Conservation (phyloP, 2,113 vertebrate species). For the Pseudopodoces humilis region DNA sequence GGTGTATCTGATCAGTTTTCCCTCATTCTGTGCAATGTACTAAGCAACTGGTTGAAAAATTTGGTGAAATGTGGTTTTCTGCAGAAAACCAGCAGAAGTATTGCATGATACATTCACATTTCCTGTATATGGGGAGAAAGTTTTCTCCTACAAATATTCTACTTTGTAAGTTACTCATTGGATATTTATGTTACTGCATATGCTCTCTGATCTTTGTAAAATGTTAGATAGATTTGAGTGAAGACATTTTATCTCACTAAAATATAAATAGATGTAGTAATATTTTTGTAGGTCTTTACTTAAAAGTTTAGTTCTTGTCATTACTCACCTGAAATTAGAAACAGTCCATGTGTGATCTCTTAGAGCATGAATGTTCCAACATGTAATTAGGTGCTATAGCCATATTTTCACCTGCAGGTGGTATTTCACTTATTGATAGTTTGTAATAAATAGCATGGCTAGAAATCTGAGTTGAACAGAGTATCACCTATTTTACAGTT, state of each 20-base stretch:
- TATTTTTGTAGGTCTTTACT: neutral
- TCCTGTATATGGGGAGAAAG: neutral
- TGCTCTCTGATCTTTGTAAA: neutral
- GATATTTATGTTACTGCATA: neutral
- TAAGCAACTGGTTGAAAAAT: neutral
- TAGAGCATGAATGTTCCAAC: neutral
- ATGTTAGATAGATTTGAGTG: neutral
- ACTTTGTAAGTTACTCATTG: neutral
- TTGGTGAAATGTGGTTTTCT: neutral
- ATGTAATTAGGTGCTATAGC: neutral
- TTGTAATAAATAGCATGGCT: neutral
- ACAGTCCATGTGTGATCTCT: neutral
- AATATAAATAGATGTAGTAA: neutral
- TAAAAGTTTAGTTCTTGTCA: neutral
- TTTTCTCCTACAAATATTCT: neutral
- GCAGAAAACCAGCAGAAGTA: neutral
- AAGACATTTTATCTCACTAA: neutral
- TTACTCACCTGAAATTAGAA: neutral
- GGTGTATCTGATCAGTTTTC: neutral
- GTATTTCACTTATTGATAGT: neutral
- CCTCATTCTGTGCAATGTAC: neutral
- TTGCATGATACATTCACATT: neutral
- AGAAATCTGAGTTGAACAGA: neutral
- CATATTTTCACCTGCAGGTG: neutral
- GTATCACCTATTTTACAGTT: neutral